Evolutionary conservation across 2,113 vertebrate genomes (phyloP).

Genomic region (Taurulus bubalis): DNA sequence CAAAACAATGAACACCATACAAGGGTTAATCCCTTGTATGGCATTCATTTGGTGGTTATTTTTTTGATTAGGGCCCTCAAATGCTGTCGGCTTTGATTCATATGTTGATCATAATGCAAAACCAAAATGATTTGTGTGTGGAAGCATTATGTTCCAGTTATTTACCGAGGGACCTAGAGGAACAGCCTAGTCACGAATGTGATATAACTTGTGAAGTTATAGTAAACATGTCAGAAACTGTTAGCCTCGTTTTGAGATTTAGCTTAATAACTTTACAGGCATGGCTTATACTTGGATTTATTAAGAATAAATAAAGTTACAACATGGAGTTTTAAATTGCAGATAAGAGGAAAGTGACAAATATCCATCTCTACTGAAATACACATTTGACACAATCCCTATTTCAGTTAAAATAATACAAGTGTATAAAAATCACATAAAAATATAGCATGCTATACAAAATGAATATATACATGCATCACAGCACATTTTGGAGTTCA

Average conservation of each 20-base stretch:
- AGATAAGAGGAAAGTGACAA: background rate
- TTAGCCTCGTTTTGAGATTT: background rate
- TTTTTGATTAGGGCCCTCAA: too few relatives aligned
- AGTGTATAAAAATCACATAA: conserved; percentile 7
- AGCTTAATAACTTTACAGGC: background rate
- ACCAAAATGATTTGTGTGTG: background rate
- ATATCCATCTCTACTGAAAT: too few relatives aligned
- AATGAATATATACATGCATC: background rate
- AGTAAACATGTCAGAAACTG: background rate
- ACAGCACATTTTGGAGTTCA: conserved; percentile 33
- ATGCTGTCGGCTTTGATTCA: too few relatives aligned
- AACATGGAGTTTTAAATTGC: background rate
- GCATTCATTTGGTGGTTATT: too few relatives aligned
- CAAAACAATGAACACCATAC: too few relatives aligned
- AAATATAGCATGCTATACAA: conserved; percentile 10
- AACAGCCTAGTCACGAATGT: background rate
- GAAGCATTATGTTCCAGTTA: background rate
- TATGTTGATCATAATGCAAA: background rate
- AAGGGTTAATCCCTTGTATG: too few relatives aligned
- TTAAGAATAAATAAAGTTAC: conserved; percentile 21
- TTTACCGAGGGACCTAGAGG: background rate
- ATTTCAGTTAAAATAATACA: conserved; percentile 11
- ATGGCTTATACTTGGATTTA: conserved; percentile 6
- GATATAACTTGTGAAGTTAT: background rate
- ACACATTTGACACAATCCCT: background rate